Percentiles rank a stretch among this genome's conserved stretches.
Evolutionary conservation across 2,888 invertebrate genomes (phyloP).

Genomic region (Mactromeris polynyma): DNA sequence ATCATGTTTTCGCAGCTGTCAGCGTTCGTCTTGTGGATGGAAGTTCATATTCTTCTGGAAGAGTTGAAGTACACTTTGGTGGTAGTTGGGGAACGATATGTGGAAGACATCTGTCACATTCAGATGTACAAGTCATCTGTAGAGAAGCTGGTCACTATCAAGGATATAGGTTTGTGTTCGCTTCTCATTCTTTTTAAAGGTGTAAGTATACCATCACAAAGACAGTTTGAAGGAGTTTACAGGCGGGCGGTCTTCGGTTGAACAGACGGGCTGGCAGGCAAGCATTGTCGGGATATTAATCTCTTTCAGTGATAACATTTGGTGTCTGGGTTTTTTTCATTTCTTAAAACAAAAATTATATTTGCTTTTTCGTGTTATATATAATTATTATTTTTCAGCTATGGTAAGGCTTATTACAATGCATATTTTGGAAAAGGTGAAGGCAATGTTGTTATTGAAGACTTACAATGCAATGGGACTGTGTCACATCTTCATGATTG

Average conservation of each 20-base stretch:
- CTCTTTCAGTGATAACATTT: too few relatives aligned
- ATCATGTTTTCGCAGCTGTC: not conserved
- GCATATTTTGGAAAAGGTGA: conserved; percentile 47
- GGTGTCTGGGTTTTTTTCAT: too few relatives aligned
- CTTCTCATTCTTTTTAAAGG: too few relatives aligned
- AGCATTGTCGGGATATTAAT: too few relatives aligned
- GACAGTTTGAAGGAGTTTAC: too few relatives aligned
- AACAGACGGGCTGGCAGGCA: too few relatives aligned
- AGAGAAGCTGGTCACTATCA: conserved; percentile 47
- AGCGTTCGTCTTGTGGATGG: conserved; percentile 46
- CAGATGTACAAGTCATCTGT: conserved; percentile 59
- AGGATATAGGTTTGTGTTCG: conserved; percentile 11
- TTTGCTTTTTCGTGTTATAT: too few relatives aligned
- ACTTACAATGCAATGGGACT: conserved; percentile 69
- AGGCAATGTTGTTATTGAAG: conserved; percentile 66
- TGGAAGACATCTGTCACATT: conserved; percentile 49
- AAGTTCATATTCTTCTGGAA: conserved; percentile 17
- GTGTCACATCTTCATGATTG: conserved; percentile 67
- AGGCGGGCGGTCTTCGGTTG: too few relatives aligned
- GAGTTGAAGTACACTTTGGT: conserved; percentile 52
- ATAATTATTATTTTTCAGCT: conserved; percentile 5
- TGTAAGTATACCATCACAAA: too few relatives aligned
- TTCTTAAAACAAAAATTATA: too few relatives aligned
- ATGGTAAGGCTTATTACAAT: conserved; percentile 26
- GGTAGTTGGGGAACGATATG: conserved; percentile 63